Base-by-base conservation (phyloP, 2,113 vertebrate genomes). In the Morphnarchus princeps region DNA sequence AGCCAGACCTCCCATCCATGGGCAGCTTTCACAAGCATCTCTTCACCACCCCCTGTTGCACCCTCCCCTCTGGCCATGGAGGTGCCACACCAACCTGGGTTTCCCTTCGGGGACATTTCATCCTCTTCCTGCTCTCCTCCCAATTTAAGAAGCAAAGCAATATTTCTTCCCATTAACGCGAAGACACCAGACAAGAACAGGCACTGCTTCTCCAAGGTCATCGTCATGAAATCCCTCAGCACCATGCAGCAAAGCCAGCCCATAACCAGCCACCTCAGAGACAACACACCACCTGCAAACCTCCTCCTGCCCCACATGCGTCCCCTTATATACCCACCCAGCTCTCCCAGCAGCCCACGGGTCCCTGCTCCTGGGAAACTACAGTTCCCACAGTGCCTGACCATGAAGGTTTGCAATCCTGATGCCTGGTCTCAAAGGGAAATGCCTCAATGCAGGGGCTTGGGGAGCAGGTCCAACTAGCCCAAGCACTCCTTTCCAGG, bases 151-250 rank as follows among this genome's bases (percentile, higher is more conserved):
- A 8, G 49, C 34, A 52, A 43, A 59, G 24, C 16, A 58, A 6
- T 3, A 2, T 32, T 69, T 67, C 71, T 29, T 47, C 34, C 42
- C 18, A 22, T 8, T 19, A 38, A 29, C 3, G 2, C 0, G 0
- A 62, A 78, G 40, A 24, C 61, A 54, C 38, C 43, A 17, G 16
- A 9, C 20, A 14, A 43, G 28, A 67, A 20, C 22, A 49, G 24
- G 7, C 14, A 7, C 8, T 25, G 34, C 54, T 47, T 55, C 58
- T 58, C 59, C 57, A 34, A 45, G 45, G 15, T 18, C 16, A 10
- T 4, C 32, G 18, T 34, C 25, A 12, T 1, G 8, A 47, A 32
- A 77, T 1, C 25, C 42, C 52, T 25, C 70, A n/a, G 40, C n/a
- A 40, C 43, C 31, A 18, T 3, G 9, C 57, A 47, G 36, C 58